These are phyloP conservation scores for Eristalis arbustorum DNA, from an alignment of 2,888 invertebrate species.

Conservation along the genomic window DNA sequence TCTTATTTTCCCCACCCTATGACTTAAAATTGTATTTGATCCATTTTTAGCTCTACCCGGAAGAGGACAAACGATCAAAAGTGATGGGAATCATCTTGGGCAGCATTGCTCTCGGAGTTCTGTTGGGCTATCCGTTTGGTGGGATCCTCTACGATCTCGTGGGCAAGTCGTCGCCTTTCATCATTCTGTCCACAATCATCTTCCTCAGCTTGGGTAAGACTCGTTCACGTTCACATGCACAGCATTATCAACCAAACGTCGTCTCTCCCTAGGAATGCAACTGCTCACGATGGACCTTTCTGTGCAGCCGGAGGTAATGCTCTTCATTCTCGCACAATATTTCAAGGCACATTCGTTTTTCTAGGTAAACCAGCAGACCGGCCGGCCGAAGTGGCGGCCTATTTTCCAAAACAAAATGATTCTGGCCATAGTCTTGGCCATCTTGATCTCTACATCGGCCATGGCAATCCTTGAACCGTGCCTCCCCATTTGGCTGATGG, in stretches of 20 bases:
- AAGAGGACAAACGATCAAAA: constrained; percentile 81
- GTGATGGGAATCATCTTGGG: constrained; percentile 92
- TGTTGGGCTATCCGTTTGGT: constrained; percentile 91
- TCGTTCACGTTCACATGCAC: neutral
- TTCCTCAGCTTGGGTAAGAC: constrained; percentile 81
- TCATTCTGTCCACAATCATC: constrained; percentile 84
- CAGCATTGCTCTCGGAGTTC: constrained; percentile 89
- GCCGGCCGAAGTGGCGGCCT: constrained; percentile 81
- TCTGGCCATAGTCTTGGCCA: constrained; percentile 84
- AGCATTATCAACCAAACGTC: neutral
- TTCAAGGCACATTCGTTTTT: neutral
- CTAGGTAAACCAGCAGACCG: constrained; percentile 71
- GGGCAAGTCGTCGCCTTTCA: constrained; percentile 88
- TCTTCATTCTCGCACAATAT: neutral
- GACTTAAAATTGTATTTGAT: neutral
- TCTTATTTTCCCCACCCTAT: neutral
- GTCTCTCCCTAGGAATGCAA: constrained; percentile 73
- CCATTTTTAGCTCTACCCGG: constrained; percentile 76
- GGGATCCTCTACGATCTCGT: constrained; percentile 88
- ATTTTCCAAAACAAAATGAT: constrained; percentile 85
- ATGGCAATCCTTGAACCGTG: constrained; percentile 92
- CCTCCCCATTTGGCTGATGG: constrained; percentile 89
- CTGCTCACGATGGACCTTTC: constrained; percentile 77
- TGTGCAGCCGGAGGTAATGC: constrained; percentile 75
- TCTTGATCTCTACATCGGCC: constrained; percentile 89